These are phyloP conservation scores for Drosophila subobscura DNA, from an alignment of 1,140 invertebrate species.

Conservation along the genomic window DNA sequence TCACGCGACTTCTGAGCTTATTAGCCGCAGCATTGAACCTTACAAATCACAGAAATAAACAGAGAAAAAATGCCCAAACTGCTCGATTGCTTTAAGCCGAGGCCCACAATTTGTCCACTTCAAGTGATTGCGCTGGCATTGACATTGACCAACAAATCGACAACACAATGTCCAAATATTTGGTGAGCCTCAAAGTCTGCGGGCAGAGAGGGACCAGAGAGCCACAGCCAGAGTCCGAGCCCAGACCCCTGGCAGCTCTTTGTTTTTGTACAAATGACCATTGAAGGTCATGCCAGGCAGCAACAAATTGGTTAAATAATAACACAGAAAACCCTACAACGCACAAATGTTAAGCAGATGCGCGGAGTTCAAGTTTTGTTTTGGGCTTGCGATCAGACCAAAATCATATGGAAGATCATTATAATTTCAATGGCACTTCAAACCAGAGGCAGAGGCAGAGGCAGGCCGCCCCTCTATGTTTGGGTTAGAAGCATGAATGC, in stretches of 20 bases:
- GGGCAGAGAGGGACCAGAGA: constrained; percentile 23
- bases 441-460: constrained; percentile 38
- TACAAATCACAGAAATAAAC: constrained; percentile 28
- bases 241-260: constrained; percentile 46
- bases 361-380: constrained; percentile 28
- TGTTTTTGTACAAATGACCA: constrained; percentile 73
- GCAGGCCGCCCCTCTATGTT: constrained; percentile 50
- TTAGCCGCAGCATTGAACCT: constrained; percentile 53
- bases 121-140: constrained; percentile 72
- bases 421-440: constrained; percentile 80
- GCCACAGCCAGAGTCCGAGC: constrained; percentile 1
- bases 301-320: constrained; percentile 78
- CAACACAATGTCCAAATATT: constrained; percentile 76
- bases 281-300: constrained; percentile 71
- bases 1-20: constrained; percentile 52
- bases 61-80: not conserved
- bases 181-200: constrained; percentile 59
- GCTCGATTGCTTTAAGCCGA: constrained; percentile 34
- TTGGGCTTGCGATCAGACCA: constrained; percentile 52
- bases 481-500: constrained; percentile 70
- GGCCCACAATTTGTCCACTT: constrained; percentile 70
- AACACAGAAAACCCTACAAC: too few relatives aligned
- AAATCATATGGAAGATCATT: constrained; percentile 76
- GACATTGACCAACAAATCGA: constrained; percentile 74
- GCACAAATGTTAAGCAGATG: constrained; percentile 48